Base-by-base conservation (phyloP, 2,113 vertebrate genomes). In the Puntigrus tetrazona region DNA sequence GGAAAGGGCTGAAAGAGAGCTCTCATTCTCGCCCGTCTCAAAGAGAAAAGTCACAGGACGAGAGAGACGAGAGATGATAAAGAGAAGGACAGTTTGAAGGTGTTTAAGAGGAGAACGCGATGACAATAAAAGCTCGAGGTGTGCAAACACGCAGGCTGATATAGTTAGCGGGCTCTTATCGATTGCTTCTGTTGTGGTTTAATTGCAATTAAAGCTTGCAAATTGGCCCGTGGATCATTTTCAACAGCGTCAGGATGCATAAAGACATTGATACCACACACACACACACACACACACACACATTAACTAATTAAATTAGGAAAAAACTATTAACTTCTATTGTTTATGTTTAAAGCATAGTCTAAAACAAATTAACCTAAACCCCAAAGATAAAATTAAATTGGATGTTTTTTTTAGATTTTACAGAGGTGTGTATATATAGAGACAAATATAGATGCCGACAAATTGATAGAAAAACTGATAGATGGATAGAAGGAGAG, bases 191-290 rank as follows among this genome's bases (percentile, higher is more conserved):
- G 86, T 89, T 91, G 90, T 88, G 85, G 88, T 91, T 84, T 94
- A 91, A 94, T 93, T 93, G 93, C 93, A 92, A 94, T 94, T 94
- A 93, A 90, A 92, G 87, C 86, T 87, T 92, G 91, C 89, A 90
- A 93, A 85, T 88, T 89, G 88, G 27, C 69, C 86, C 78, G 86
- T 89, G 89, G 92, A 92, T 92, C 87, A 88, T 84, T 93, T 92
- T 92, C 88, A 55, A 78, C 79, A 78, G 87, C 87, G 88, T 92
- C 92, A 85, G 88, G 88, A 89, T n/a, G 34, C 84, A 88, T 59
- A 78, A 85, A 78, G 86, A 84, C 87, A 78, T 7, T 88, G 88
- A 91, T 38, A 89, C 84, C 63, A 61, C 86, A 86, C 83, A 5
- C 43, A 82, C 83, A 87, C 88, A 84, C 47, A 14, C 13, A 45